These are phyloP conservation scores for Rattus rattus DNA, from an alignment of 2,113 vertebrate species.

Conservation along the genomic window DNA sequence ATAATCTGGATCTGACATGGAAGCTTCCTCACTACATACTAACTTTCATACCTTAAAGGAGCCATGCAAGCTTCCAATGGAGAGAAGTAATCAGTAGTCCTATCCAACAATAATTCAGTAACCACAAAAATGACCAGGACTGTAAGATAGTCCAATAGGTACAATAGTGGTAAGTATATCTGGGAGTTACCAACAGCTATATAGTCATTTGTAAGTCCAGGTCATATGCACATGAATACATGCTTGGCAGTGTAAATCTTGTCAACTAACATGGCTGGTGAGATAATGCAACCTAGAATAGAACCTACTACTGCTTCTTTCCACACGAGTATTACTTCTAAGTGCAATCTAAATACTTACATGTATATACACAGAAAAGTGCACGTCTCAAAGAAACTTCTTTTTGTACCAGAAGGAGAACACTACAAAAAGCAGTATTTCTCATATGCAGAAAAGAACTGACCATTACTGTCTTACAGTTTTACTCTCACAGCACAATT, in stretches of 20 bases:
- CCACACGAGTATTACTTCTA: background rate
- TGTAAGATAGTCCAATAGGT: background rate
- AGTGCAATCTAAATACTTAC: background rate
- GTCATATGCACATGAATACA: background rate
- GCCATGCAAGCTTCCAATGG: background rate
- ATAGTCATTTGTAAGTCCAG: background rate
- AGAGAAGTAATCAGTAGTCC: background rate
- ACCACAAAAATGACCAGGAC: background rate
- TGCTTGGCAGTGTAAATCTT: background rate
- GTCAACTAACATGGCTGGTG: background rate
- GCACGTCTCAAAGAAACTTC: background rate
- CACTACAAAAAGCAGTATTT: background rate
- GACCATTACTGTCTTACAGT: background rate
- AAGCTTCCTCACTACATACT: background rate
- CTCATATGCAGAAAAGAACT: background rate
- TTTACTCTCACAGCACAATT: background rate
- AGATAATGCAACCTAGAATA: background rate
- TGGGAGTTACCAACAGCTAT: background rate
- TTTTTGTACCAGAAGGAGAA: background rate
- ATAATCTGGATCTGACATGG: background rate
- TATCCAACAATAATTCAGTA: background rate
- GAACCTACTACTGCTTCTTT: background rate
- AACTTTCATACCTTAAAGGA: background rate
- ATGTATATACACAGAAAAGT: background rate
- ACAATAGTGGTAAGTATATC: background rate